Base-by-base conservation (phyloP, 2,797 vertebrate genomes). In the Channa striata region DNA sequence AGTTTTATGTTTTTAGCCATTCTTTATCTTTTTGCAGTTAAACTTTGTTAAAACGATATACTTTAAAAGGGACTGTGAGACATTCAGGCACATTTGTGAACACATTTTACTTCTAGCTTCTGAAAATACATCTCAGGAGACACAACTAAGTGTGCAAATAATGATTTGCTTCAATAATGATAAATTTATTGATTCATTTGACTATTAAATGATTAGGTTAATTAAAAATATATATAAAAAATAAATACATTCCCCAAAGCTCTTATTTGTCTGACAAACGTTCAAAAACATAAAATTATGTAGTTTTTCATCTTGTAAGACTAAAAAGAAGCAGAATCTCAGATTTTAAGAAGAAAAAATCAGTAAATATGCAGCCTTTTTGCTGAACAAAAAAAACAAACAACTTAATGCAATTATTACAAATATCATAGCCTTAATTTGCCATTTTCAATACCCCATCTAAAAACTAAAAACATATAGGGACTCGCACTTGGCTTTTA, bases 401-500 rank as follows among this genome's bases (percentile, higher is more conserved):
- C 50, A 54, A 36, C 14, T 49, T 8, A 30, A 40, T 11, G 12
- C n/a, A 30, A 34, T 20, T 6, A 61, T 39, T 30, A 8, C 10
- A 46, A 30, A 30, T 30, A 6, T 30, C 6, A 30, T 17, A 6
- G 25, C 11, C 12, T 2, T 30, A 1, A 10, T 5, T 34, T 47
- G 33, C 44, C 11, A 21, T 49, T 13, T 43, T 8, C 11, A 40
- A 19, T 46, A 25, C 11, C 9, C 37, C 17, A 86, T 49, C 19
- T 11, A 34, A 40, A 63, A n/a, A 43, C 46, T 49, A 11, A 23
- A 11, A 23, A n/a, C 30, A 30, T 37, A 12, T 21, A 21, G 14
- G 33, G 43, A 49, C 25, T 25, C 43, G 25, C 6, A 30, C 25
- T 30, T 10, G 11, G 11, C 23, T 19, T 39, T 23, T 30, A 48